Percentiles rank a stretch among this genome's conserved stretches.
Evolutionary conservation across 1,140 invertebrate species (phyloP).

Genomic region (Diorhabda sublineata): DNA sequence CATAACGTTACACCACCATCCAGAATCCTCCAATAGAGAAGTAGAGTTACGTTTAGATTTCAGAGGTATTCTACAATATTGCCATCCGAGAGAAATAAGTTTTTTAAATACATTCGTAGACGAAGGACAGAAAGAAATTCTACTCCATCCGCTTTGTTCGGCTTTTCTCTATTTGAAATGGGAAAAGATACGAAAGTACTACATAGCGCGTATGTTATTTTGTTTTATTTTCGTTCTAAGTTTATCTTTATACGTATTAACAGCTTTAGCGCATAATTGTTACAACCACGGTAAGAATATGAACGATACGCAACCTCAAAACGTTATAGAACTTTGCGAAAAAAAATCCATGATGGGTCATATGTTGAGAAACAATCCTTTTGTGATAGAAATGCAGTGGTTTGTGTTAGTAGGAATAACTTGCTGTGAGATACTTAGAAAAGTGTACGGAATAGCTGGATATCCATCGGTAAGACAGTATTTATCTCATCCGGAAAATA

Average conservation of each 20-base stretch:
- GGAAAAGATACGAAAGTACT: constrained; percentile 85
- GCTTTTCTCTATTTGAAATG: constrained; percentile 82
- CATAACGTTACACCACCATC: constrained; percentile 71
- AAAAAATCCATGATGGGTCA: constrained; percentile 70
- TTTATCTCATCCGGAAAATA: constrained; percentile 75
- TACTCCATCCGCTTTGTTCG: constrained; percentile 77
- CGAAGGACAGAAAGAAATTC: constrained; percentile 76
- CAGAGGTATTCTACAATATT: constrained; percentile 71
- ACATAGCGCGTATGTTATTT: constrained; percentile 72
- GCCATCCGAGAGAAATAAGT: constrained; percentile 72
- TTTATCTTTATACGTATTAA: constrained; percentile 71
- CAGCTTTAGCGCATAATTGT: constrained; percentile 71
- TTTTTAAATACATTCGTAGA: constrained; percentile 79
- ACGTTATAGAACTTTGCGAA: constrained; percentile 57
- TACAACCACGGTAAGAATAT: constrained; percentile 70
- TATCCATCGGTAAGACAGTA: constrained; percentile 74
- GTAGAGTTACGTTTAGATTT: constrained; percentile 79
- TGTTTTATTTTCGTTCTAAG: constrained; percentile 76
- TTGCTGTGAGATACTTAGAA: constrained; percentile 69
- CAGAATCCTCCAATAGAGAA: constrained; percentile 70
- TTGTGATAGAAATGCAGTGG: constrained; percentile 73
- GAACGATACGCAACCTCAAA: constrained; percentile 61
- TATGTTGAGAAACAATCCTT: constrained; percentile 65
- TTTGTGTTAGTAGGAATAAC: constrained; percentile 70
- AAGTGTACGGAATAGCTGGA: constrained; percentile 70